These are phyloP conservation scores for Spermophilus dauricus DNA, from an alignment of 2,113 vertebrate species.

Conservation along the genomic window DNA sequence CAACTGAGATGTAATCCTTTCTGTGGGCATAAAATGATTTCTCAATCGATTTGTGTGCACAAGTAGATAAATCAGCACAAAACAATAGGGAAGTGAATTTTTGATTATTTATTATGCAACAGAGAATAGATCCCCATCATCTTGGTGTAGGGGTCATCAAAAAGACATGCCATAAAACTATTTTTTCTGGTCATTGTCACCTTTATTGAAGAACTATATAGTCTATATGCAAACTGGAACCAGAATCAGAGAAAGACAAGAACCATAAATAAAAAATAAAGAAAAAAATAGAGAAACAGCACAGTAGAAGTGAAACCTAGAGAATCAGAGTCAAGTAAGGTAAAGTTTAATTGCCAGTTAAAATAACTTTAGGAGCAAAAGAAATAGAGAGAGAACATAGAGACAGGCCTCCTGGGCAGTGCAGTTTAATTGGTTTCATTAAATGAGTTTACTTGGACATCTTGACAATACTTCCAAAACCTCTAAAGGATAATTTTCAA, in stretches of 20 bases:
- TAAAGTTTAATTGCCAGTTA: neutral
- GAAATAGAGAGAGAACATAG: neutral
- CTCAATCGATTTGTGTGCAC: neutral
- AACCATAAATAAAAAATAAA: neutral
- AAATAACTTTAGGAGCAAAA: neutral
- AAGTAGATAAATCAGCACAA: neutral
- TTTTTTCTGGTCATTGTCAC: neutral
- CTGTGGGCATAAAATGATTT: neutral
- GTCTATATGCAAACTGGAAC: neutral
- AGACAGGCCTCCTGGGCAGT: rapidly evolving
- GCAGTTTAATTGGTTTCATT: neutral
- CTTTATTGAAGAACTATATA: neutral
- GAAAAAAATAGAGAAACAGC: neutral
- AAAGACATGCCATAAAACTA: neutral
- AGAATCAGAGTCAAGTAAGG: neutral
- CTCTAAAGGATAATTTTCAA: neutral
- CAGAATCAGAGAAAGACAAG: neutral
- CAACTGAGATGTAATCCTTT: neutral
- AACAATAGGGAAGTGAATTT: neutral
- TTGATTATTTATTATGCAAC: neutral
- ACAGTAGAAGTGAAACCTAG: neutral
- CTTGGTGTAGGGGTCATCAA: neutral
- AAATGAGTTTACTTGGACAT: neutral
- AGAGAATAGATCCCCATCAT: neutral
- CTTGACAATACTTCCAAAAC: neutral